phyloP scores from a whole-genome alignment of 2,888 invertebrate species.

The Bombylius major region DNA sequence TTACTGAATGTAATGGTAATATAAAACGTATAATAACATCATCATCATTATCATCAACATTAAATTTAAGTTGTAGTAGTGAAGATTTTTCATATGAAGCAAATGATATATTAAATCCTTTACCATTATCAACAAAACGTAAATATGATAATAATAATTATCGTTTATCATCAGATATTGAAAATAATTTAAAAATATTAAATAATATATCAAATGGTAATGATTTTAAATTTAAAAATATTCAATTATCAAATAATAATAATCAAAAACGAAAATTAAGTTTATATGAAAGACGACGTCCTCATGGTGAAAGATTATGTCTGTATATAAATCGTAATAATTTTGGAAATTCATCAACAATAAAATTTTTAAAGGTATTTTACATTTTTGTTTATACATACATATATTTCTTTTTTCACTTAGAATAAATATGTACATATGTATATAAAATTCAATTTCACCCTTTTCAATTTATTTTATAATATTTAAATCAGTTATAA shows the following conservation, averaged over 20 bases:
- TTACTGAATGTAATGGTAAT: not conserved
- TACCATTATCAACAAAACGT: conserved; percentile 15
- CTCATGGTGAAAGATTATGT: conserved; percentile 7
- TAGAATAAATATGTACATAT: too few species aligned
- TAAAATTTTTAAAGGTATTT: conserved; percentile 1
- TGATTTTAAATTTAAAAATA: conserved; percentile 16
- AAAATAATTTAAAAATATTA: conserved; percentile 27
- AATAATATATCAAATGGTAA: conserved; percentile 25
- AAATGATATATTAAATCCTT: conserved; percentile 36
- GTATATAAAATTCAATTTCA: too few species aligned
- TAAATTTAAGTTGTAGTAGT: not conserved
- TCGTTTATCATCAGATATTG: conserved; percentile 29
- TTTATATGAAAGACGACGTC: conserved; percentile 10
- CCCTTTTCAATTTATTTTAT: too few species aligned
- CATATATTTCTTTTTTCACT: too few species aligned
- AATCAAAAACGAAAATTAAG: not conserved
- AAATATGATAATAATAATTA: conserved; percentile 17
- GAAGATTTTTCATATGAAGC: conserved; percentile 29
- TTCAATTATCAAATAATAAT: not conserved
- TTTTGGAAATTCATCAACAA: not conserved
- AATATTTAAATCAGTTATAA: too few species aligned
- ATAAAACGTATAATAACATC: not conserved
- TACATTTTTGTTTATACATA: too few species aligned
- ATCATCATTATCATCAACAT: not conserved
- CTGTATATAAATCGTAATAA: conserved; percentile 2